These are phyloP conservation scores for Taeniopygia guttata DNA, from an alignment of 2,797 vertebrate species.

Conservation along the genomic window DNA sequence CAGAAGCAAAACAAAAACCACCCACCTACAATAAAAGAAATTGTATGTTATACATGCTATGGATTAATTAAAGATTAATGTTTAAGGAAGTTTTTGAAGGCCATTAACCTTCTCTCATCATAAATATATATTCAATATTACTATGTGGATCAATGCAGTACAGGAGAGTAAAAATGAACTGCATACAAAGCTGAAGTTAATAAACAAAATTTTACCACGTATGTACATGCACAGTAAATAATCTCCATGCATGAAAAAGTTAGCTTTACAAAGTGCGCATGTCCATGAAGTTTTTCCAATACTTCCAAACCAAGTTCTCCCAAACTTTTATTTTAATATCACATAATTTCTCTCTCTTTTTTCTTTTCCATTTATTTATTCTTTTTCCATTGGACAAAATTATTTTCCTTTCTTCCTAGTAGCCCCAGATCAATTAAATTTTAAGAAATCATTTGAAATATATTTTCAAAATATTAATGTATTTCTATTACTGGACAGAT, in stretches of 20 bases:
- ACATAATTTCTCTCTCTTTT: too few relatives aligned
- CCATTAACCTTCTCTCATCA: background rate
- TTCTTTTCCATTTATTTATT: too few relatives aligned
- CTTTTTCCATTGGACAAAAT: background rate
- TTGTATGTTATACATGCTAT: background rate
- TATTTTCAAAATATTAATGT: background rate
- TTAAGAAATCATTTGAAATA: background rate
- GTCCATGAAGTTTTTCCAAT: background rate
- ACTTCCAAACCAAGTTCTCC: fast-evolving
- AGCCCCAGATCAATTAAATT: background rate
- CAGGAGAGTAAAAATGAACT: background rate
- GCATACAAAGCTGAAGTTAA: background rate
- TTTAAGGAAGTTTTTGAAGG: background rate
- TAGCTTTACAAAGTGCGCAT: background rate
- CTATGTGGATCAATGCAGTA: background rate
- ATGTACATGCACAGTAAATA: background rate
- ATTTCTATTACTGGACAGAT: background rate
- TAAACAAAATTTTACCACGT: background rate
- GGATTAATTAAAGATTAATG: background rate
- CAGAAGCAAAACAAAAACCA: background rate
- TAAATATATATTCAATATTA: background rate
- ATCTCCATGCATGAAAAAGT: background rate
- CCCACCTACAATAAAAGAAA: background rate
- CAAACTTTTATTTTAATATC: background rate
- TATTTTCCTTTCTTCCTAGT: background rate